Evolutionary conservation across 1,140 invertebrate species (phyloP).

Genomic region (Apis dorsata): DNA sequence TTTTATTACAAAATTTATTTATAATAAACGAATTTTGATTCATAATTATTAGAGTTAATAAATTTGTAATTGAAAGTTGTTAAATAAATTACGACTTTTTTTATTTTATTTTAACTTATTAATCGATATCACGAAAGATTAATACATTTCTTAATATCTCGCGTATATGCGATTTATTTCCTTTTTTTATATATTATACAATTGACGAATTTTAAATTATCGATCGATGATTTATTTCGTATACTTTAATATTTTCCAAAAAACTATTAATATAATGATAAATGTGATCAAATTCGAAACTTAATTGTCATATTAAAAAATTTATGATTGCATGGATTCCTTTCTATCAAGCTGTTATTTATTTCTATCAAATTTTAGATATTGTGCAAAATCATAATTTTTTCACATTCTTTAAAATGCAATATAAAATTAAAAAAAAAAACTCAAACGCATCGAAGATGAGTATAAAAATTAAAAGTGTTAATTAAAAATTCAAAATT

Average conservation of each 20-base stretch:
- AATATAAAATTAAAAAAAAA: not conserved
- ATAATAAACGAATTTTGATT: not conserved
- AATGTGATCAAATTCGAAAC: not conserved
- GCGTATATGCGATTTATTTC: too few species aligned
- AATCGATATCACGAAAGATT: conserved; percentile 1
- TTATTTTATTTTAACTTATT: not conserved
- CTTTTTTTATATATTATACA: not conserved
- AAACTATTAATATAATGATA: not conserved
- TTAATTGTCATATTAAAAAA: not conserved
- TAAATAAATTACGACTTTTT: not conserved
- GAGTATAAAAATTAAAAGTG: too few species aligned
- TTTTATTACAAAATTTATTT: not conserved
- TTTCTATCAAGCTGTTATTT: not conserved
- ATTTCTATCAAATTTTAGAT: too few species aligned
- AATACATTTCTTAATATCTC: not conserved
- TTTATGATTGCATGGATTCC: not conserved
- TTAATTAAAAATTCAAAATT: too few species aligned
- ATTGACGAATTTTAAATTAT: not conserved
- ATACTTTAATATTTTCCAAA: not conserved
- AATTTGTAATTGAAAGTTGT: not conserved
- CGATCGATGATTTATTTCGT: not conserved
- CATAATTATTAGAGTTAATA: not conserved
- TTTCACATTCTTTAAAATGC: not conserved
- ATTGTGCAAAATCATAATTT: not conserved
- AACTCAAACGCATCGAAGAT: too few species aligned